Base-by-base conservation (phyloP, 2,113 vertebrate genomes). In the Trematocara variabile region DNA sequence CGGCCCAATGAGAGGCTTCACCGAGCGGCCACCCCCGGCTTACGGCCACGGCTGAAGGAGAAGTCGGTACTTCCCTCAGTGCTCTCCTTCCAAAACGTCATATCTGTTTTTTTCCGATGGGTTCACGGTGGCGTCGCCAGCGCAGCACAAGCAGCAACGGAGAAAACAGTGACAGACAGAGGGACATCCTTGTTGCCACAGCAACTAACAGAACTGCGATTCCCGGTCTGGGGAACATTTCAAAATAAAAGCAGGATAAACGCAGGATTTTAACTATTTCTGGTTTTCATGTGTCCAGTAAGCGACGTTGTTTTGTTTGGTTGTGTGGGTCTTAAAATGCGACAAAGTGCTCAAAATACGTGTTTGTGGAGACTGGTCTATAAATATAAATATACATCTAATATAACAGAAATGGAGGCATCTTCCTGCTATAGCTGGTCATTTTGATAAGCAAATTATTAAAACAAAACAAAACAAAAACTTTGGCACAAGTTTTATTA, bases 111-210 rank as follows among this genome's bases (percentile, higher is more conserved):
- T 46, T 73, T 28, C 85, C 87, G 53, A 11, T 80, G 28, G 50
- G 68, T 88, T 82, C 87, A 41, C 54, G 7, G 89, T 54, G 84
- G 86, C 85, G 86, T 86, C 86, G 88, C 87, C 88, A 90, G 86
- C 83, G 18, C 2, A 84, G 90, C 82, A 82, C 46, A 79, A 7
- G 52, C 14, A 82, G 41, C 87, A 58, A 53, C 78, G 77, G 90
- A 86, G 84, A 86, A 89, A 89, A 88, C 87, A 58, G 88, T 92
- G 90, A 92, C 91, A 88, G 85, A 88, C 78, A 53, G 25, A 91
- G 91, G 88, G 87, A 93, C 91, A 94, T 90, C 88, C 87, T 77
- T 86, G 93, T 95, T 93, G 89, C 93, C 93, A 93, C 93, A 93
- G 92, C 88, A 93, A 94, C 92, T 83, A 93, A 53, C 79, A 14